Conservation (phyloP, 2,797 vertebrate species). For the Rousettus madagascariensis region DNA sequence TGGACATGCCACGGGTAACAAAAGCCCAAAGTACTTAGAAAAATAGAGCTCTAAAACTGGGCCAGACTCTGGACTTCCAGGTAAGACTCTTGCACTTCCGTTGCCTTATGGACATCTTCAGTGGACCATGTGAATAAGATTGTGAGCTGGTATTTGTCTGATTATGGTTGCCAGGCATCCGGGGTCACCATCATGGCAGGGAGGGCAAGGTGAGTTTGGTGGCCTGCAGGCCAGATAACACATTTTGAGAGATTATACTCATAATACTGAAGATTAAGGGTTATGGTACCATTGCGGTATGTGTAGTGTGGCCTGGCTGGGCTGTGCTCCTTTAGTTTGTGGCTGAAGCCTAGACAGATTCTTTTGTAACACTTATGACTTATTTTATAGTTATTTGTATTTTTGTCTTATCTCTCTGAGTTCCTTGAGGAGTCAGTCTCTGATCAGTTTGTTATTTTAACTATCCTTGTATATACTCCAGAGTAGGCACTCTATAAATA, state of each 20-base stretch:
- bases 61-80: not conserved
- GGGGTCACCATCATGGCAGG: not conserved
- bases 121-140: not conserved
- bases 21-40: not conserved
- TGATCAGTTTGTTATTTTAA: not conserved
- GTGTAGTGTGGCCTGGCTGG: not conserved
- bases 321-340: not conserved
- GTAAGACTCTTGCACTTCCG: not conserved
- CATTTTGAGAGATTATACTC: not conserved
- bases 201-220: not conserved
- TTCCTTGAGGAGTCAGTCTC: not conserved
- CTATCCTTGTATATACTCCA: not conserved
- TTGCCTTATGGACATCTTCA: not conserved
- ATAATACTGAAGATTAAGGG: not conserved
- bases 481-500: not conserved
- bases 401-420: not conserved
- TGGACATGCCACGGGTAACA: not conserved
- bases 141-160: not conserved
- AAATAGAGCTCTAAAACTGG: not conserved
- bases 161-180: not conserved
- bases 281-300: not conserved
- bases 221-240: not conserved
- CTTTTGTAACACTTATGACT: not conserved
- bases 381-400: not conserved
- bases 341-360: not conserved